phyloP scores from a whole-genome alignment of 2,888 invertebrate species.

The Ophion obscuratus region DNA sequence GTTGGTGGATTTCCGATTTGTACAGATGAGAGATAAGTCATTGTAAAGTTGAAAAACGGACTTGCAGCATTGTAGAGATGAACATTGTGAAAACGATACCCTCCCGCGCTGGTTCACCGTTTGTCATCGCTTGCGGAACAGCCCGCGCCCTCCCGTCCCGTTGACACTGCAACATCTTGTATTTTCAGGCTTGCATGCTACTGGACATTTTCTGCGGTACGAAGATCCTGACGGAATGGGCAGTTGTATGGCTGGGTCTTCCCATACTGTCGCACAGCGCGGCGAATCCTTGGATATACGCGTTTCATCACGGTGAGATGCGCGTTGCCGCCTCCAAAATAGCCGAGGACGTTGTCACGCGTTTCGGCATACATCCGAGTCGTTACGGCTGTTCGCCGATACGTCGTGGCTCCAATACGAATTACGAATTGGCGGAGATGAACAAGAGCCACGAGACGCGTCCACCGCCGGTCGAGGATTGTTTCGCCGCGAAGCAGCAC shows the following conservation, averaged over 20 bases:
- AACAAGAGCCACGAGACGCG: constrained; percentile 77
- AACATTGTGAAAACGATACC: too few relatives aligned
- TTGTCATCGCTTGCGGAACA: too few relatives aligned
- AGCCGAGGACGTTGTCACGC: constrained; percentile 85
- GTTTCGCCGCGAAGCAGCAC: constrained; percentile 77
- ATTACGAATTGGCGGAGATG: constrained; percentile 78
- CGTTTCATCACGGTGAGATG: constrained; percentile 87
- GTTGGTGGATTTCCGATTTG: too few relatives aligned
- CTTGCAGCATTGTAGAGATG: too few relatives aligned
- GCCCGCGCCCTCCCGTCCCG: background rate
- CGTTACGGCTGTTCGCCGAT: constrained; percentile 80
- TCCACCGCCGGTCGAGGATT: constrained; percentile 77
- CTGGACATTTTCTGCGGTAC: constrained; percentile 85
- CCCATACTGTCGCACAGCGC: constrained; percentile 87
- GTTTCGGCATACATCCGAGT: constrained; percentile 81
- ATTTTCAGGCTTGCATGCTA: constrained; percentile 85
- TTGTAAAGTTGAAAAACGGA: too few relatives aligned
- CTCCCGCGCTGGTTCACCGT: too few relatives aligned
- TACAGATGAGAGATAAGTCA: too few relatives aligned
- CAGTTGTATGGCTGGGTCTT: constrained; percentile 86
- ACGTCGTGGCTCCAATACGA: constrained; percentile 78
- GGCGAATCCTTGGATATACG: constrained; percentile 88
- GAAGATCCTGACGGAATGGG: constrained; percentile 85
- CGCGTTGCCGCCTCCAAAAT: constrained; percentile 86
- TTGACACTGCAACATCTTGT: background rate